Percentiles rank a stretch among this genome's conserved stretches.
phyloP scores from a whole-genome alignment of 2,888 invertebrate species.

The Athetis lepigone region DNA sequence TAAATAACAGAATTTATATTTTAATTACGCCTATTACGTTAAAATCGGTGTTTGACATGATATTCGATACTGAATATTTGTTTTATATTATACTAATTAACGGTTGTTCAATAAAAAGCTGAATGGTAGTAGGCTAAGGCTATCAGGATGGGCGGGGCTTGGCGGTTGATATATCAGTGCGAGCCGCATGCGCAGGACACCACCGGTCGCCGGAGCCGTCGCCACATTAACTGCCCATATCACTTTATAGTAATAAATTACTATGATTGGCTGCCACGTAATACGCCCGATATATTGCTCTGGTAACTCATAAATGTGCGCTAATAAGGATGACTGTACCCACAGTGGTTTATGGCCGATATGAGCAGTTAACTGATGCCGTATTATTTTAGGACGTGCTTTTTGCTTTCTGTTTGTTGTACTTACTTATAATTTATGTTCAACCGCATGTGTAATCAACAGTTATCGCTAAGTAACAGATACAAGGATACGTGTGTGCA shows the following conservation, averaged over 20 bases:
- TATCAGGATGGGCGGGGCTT: constrained; percentile 64
- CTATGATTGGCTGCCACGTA: constrained; percentile 74
- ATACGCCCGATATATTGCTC: constrained; percentile 59
- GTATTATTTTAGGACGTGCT: constrained; percentile 48
- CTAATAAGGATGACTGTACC: constrained; percentile 66
- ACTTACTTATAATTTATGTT: constrained; percentile 32
- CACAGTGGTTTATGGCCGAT: constrained; percentile 61
- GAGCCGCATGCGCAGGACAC: constrained; percentile 49
- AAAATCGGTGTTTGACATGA: constrained; percentile 37
- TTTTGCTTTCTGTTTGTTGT: constrained; percentile 40
- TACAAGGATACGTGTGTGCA: constrained; percentile 49
- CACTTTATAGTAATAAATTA: constrained; percentile 79
- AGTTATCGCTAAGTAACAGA: constrained; percentile 41
- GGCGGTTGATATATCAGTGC: constrained; percentile 66
- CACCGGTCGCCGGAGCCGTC: constrained; percentile 34
- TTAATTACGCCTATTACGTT: constrained; percentile 47
- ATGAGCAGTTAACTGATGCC: constrained; percentile 58
- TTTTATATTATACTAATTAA: constrained; percentile 41
- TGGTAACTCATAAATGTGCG: constrained; percentile 63
- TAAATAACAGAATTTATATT: constrained; percentile 58
- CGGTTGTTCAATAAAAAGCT: constrained; percentile 43
- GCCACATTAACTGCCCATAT: constrained; percentile 72
- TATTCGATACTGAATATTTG: constrained; percentile 35
- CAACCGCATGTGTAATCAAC: constrained; percentile 31
- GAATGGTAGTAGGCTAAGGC: constrained; percentile 50